Evolutionary conservation across 2,113 vertebrate species (phyloP), one percentile per base, ranked within the genome.

Genomic region (Castor canadensis): DNA sequence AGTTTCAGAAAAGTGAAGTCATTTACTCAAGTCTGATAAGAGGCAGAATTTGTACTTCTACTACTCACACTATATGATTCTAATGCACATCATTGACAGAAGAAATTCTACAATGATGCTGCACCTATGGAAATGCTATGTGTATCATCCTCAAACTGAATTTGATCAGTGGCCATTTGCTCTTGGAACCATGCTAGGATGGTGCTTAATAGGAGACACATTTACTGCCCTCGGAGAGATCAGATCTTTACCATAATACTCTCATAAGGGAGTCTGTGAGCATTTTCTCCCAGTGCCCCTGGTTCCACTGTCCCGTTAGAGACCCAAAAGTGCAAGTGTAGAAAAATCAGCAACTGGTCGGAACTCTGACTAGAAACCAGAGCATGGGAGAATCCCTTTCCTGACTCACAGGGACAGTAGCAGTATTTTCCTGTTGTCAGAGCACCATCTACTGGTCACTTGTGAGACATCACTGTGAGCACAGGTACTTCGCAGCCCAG

Each of bases 371-470:
- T 56, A 64, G 47, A 93, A 95, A 93, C 15, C 12, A 0, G 56
- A 22, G 88, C 54, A n/a, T 71, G 32, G 1, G 38, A 75, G 95
- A 89, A 83, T 22, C n/a, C 19, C 58, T 89, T 87, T 81, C 56
- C 67, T 47, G 73, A 49, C 56, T 60, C 6, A 11, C 19, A 82
- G 49, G 7, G 22, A 6, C 72, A 9, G 32, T 47, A 52, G 60
- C 38, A 19, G 9, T 75, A 56, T 22, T 97, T 97, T 77, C 89
- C 93, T 97, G 94, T 96, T 97, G 79, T 96, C 80, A 89, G 82
- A 87, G 96, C 94, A 89, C 98, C 98, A 98, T 97, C 98, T 98
- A 97, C 97, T 94, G 98, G 96, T 80, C 56, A 81, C 76, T 69
- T 69, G 40, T 67, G 77, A 88, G 82, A 97, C 47, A n/a, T 13